Percentiles rank a stretch among this genome's conserved stretches.
These are phyloP conservation scores for Ischnus inquisitorius DNA, from an alignment of 2,888 invertebrate genomes.

Conservation along the genomic window DNA sequence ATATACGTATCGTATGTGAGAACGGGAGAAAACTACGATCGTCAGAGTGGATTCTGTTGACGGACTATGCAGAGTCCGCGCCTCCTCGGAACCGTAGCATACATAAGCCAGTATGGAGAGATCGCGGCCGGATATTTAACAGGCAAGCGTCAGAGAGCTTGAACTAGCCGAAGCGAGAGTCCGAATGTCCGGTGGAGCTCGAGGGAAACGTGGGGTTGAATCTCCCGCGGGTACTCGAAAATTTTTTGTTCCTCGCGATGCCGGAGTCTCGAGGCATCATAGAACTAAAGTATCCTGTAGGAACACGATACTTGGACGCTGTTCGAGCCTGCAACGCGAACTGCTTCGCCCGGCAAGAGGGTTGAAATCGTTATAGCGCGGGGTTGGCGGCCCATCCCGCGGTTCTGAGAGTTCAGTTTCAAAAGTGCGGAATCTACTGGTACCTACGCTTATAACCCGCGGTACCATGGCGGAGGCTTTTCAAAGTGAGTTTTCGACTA, in stretches of 20 bases:
- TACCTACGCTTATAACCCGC: conserved; percentile 26
- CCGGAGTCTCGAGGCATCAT: conserved; percentile 45
- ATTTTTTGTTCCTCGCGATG: conserved; percentile 64
- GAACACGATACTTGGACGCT: conserved; percentile 78
- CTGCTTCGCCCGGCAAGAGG: conserved; percentile 47
- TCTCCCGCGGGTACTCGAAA: conserved; percentile 41
- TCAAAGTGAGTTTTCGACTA: conserved; percentile 74
- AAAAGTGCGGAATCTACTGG: conserved; percentile 62
- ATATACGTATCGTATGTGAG: conserved; percentile 14
- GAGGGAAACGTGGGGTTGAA: conserved; percentile 64
- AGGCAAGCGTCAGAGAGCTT: not conserved
- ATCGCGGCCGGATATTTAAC: conserved; percentile 29
- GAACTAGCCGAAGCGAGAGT: conserved; percentile 28
- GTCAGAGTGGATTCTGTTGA: not conserved
- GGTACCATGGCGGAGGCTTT: conserved; percentile 60
- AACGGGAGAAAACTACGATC: conserved; percentile 27
- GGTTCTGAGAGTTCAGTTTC: conserved; percentile 57
- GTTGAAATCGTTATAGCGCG: conserved; percentile 45
- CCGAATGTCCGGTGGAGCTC: conserved; percentile 59
- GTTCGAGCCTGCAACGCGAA: conserved; percentile 64
- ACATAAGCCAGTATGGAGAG: not conserved
- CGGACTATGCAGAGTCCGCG: conserved; percentile 3
- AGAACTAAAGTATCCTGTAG: conserved; percentile 71
- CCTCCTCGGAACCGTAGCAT: conserved; percentile 39
- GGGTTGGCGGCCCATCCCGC: conserved; percentile 57